A percentile compares a stretch with the other conserved stretches of the same genome.
Evolutionary conservation across 53 echinoderm and acorn worm genomes (phyloP).

Genomic region (Holothuria scabra): DNA sequence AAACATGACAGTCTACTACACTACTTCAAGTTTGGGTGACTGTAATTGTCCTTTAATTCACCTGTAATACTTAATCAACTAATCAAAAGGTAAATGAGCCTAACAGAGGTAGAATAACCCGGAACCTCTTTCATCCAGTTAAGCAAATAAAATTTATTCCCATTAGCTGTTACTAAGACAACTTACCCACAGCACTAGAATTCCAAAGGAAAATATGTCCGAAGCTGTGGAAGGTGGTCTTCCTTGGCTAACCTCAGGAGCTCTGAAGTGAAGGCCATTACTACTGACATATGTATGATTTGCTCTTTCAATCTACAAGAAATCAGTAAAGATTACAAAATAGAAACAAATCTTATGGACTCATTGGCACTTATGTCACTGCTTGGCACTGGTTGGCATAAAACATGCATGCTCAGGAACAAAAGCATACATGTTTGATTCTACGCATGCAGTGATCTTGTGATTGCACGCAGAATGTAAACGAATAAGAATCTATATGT

Average conservation of each 20-base stretch:
- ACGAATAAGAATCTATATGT: too few relatives aligned
- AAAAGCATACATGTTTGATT: too few relatives aligned
- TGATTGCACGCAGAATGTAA: too few relatives aligned
- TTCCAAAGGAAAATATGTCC: conserved; percentile 74
- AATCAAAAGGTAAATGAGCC: not conserved
- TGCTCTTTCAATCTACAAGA: conserved; percentile 66
- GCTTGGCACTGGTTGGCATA: too few relatives aligned
- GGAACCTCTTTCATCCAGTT: not conserved
- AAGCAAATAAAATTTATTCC: not conserved
- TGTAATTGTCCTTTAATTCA: too few relatives aligned
- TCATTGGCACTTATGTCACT: too few relatives aligned
- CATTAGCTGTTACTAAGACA: not conserved
- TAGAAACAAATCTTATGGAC: too few relatives aligned
- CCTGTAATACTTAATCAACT: too few relatives aligned
- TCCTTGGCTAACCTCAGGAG: conserved; percentile 71
- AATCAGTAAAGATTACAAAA: not conserved
- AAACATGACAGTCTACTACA: too few relatives aligned
- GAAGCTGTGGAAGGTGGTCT: conserved; percentile 53
- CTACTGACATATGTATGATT: conserved; percentile 62
- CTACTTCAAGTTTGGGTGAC: too few relatives aligned
- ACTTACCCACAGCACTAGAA: conserved; percentile 78
- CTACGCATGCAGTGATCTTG: too few relatives aligned
- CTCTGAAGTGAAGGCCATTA: conserved; percentile 69
- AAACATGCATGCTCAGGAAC: too few relatives aligned
- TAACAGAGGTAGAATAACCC: not conserved